Evolutionary conservation across 2,888 invertebrate genomes (phyloP).

Genomic region (Dilophus febrilis): DNA sequence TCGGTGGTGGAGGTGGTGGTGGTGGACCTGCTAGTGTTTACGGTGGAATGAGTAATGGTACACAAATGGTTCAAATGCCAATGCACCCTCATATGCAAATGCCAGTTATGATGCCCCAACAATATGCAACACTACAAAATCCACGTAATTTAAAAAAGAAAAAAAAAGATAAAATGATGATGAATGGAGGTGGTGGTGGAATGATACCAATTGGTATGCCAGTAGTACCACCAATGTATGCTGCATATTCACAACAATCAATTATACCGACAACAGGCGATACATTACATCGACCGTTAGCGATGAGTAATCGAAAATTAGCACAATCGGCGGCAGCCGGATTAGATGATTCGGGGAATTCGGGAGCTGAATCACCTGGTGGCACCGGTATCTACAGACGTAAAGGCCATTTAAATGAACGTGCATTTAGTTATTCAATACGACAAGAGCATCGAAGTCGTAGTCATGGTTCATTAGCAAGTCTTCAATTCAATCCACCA

Average conservation of each 20-base stretch:
- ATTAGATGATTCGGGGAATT: constrained; percentile 35
- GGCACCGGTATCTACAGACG: constrained; percentile 77
- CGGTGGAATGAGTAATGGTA: constrained; percentile 24
- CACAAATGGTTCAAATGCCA: constrained; percentile 23
- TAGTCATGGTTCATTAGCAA: constrained; percentile 81
- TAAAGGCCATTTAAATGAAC: constrained; percentile 81
- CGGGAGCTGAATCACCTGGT: constrained; percentile 38
- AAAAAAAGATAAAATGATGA: constrained; percentile 22
- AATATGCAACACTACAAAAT: constrained; percentile 45
- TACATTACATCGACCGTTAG: constrained; percentile 34
- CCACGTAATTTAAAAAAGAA: constrained; percentile 37
- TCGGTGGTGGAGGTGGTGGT: constrained; percentile 35
- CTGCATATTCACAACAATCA: constrained; percentile 35
- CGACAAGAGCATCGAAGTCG: constrained; percentile 84
- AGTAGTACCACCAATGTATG: constrained; percentile 32
- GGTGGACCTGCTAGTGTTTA: constrained; percentile 20
- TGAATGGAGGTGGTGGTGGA: constrained; percentile 16
- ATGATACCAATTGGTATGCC: constrained; percentile 30
- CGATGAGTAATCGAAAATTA: constrained; percentile 38
- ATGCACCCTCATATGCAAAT: constrained; percentile 18
- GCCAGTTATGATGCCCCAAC: constrained; percentile 34
- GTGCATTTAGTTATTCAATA: constrained; percentile 87
- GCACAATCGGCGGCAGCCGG: constrained; percentile 52
- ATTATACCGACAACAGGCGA: constrained; percentile 30
- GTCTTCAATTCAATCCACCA: constrained; percentile 74